Evolutionary conservation across 64 coral and sea anemone genomes (phyloP).

Genomic region (Anthopleura sola): DNA sequence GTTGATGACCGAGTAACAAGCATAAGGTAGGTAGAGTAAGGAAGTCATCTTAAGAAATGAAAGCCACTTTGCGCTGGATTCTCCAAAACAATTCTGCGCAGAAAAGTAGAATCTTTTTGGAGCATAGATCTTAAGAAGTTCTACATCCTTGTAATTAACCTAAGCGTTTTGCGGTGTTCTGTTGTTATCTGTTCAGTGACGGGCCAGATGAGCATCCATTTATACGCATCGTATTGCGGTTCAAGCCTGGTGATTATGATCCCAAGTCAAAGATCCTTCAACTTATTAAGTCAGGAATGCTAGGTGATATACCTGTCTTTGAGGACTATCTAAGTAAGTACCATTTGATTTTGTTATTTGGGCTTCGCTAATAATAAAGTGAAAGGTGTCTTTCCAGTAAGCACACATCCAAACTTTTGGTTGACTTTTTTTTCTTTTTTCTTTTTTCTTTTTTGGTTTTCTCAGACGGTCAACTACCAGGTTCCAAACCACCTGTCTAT

Average conservation of each 20-base stretch:
- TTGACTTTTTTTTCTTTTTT: not conserved
- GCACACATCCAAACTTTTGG: not conserved
- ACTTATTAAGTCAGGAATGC: slow-evolving; percentile 23
- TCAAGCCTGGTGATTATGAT: slow-evolving; percentile 28
- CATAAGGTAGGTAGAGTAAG: not conserved
- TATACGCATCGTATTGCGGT: slow-evolving; percentile 29
- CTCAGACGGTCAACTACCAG: slow-evolving; percentile 34
- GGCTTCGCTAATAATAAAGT: too few species aligned
- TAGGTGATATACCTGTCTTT: slow-evolving; percentile 43
- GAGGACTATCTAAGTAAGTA: slow-evolving; percentile 47
- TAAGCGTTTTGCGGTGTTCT: not conserved
- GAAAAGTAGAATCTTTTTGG: not conserved
- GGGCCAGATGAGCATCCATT: slow-evolving; percentile 41
- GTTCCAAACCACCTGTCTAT: not conserved
- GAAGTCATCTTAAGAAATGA: too few species aligned
- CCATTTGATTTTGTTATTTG: not conserved
- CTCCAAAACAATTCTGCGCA: not conserved
- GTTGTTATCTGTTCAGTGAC: slow-evolving; percentile 2
- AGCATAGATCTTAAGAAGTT: not conserved
- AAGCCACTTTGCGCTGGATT: not conserved
- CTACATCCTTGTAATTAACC: too few species aligned
- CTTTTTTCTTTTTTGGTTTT: slow-evolving; percentile 12
- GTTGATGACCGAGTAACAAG: slow-evolving; percentile 1
- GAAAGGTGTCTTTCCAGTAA: not conserved
- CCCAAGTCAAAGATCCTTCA: slow-evolving; percentile 28